Percentiles rank a stretch among this genome's conserved stretches.
These are phyloP conservation scores for Achatina immaculata DNA, from an alignment of 1,140 invertebrate species.

Conservation along the genomic window DNA sequence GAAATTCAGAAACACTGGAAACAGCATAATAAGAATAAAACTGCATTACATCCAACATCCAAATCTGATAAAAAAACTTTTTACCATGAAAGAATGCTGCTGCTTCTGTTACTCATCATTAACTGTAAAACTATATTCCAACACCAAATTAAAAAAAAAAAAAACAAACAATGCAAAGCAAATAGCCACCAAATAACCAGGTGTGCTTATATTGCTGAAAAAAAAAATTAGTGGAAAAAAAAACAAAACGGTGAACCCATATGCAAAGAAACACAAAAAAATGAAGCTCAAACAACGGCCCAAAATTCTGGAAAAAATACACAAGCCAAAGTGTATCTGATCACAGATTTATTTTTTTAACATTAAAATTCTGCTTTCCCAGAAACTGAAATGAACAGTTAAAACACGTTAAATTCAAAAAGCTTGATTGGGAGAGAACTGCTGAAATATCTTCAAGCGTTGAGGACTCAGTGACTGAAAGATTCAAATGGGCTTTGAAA, in stretches of 20 bases:
- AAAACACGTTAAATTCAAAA: not conserved
- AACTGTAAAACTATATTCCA: no score
- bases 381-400: not conserved
- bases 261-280: not conserved
- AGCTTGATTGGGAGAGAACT: not conserved
- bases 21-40: no score
- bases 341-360: not conserved
- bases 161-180: not conserved
- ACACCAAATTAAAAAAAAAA: not conserved
- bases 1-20: no score
- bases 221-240: not conserved
- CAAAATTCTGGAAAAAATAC: no score
- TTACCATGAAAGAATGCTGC: no score
- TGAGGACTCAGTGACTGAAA: not conserved
- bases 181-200: not conserved
- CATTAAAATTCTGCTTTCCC: not conserved
- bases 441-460: not conserved
- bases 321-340: not conserved
- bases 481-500: slow-evolving; percentile 14
- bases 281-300: no score
- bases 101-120: no score
- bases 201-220: no score
- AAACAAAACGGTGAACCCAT: not conserved
- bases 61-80: no score
- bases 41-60: no score